Evolutionary conservation across 2,113 vertebrate genomes (phyloP).

Genomic region (Nestor notabilis): DNA sequence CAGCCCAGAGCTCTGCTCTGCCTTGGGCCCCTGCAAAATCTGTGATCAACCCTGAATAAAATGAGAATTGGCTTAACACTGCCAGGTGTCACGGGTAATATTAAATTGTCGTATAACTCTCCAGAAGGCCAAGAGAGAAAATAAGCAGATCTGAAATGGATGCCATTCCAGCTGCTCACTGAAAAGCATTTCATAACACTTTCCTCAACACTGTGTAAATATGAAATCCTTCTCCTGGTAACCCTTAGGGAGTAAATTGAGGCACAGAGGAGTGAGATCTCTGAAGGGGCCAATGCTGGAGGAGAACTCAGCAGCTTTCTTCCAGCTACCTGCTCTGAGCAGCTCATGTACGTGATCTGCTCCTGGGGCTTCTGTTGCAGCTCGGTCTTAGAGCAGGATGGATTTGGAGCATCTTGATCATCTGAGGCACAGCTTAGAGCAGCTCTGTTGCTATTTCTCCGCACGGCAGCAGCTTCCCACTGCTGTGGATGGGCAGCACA

Average conservation of each 20-base stretch:
- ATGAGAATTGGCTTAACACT: background rate
- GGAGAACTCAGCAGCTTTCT: background rate
- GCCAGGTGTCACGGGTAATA: background rate
- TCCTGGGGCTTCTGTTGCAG: rapidly evolving
- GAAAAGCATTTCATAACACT: background rate
- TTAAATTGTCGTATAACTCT: background rate
- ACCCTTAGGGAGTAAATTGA: background rate
- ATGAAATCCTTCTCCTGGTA: background rate
- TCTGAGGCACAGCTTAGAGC: background rate
- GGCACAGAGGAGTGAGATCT: background rate
- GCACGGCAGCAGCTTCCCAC: rapidly evolving
- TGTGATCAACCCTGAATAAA: background rate
- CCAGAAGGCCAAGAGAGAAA: background rate
- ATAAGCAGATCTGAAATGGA: conserved; percentile 9
- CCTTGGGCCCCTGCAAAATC: background rate
- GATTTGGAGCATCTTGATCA: background rate
- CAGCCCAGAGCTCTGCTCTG: background rate
- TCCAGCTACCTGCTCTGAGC: background rate
- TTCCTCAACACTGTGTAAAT: background rate
- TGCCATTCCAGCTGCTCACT: conserved; percentile 30
- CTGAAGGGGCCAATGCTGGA: background rate
- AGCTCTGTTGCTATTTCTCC: background rate
- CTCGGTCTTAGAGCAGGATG: background rate
- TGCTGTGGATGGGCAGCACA: rapidly evolving
- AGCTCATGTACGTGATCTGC: rapidly evolving